Base-by-base conservation (phyloP, 30 jellyfish, hydroid and myxozoan species). In the Thelohanellus kitauei region DNA sequence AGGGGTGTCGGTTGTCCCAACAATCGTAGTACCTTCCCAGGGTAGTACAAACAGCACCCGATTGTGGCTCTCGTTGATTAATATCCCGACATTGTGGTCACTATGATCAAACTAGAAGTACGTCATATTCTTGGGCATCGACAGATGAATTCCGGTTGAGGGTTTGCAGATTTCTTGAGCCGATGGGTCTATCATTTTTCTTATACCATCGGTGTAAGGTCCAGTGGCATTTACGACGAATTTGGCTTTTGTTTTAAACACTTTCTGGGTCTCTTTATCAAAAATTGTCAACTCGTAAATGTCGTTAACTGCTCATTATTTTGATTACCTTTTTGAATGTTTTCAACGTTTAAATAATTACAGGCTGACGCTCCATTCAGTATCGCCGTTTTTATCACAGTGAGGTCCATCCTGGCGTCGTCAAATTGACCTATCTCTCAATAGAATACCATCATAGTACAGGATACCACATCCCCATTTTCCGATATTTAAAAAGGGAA, bases 151-250 rank as follows among this genome's bases (percentile, higher is more conserved):
- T 18, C 99, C 99, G 31, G 99, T 48, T 43, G 88, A 63, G 24
- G 82, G 66, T 32, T 51, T 85, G 48, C 99, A 82, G 8, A 82
- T 82, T 12, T 52, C 51, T 4, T 51, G 27, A 22, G 48, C 31
- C 12, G 22, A 21, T 4, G 56, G 54, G 27, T 82, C 52, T 18
- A 55, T 83, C 90, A 82, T 65, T 40, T 54, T 29, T 23, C 99
- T 54, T 6, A 82, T 56, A 16, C 73, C 43, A 34, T 82, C 99
- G 2, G 99, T 82, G 38, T 64, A 82, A 2, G 99, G 99, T 15
- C 99, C 99, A 21, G 99, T 66, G 2, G 99, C 99, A 46, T 82
- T 82, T 24, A 82, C 47, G n/a, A 82, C 89, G 13, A 75, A 44
- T 40, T 58, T 82, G 14, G 99, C 86, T 43, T 53, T 59, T 13